Base-by-base conservation (phyloP, 2,888 invertebrate species). In the Drosophila kokeensis region DNA sequence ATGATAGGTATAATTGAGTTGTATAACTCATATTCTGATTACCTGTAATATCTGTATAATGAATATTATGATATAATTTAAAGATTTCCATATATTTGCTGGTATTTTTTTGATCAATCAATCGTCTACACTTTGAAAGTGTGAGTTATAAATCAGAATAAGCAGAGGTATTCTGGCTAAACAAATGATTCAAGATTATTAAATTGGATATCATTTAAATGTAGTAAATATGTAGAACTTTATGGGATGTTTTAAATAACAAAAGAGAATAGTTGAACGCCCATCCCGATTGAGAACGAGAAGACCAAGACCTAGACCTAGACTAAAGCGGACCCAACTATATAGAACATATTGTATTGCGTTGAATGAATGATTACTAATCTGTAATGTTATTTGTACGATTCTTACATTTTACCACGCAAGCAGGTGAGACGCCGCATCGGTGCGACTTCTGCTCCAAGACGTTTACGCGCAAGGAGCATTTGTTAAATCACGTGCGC, bases 381-480 rank as follows among this genome's bases (percentile, higher is more conserved):
- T 96, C 61, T 94, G 42, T 96, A 21, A 96, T 96, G 90, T 70
- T 70, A 18, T 66, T 78, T 79, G 34, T 62, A 27, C 63, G 60
- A 32, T 48, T 76, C 27, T 69, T 67, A 67, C 45, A 50, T 59
- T 68, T 70, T 76, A 64, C 67, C 69, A 78, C 69, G 77, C 74
- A 79, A 76, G 64, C 72, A 89, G 97, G 95, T 87, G 97, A 97
- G 94, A 97, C 97, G 69, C 97, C 97, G 72, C 97, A 97, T 93
- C 95, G 97, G 84, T 97, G 97, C 94, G 96, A 96, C 93, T 97
- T 96, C 94, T 97, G 97, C 93, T 95, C 96, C 85, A 97, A 97
- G 94, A 96, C 97, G 74, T 97, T 97, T 94, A 97, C 97, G 71
- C 95, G 97, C 81, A 96, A 97, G 92, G 97, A 97, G 92, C 97